Base-by-base conservation (phyloP, 2,888 invertebrate genomes). In the Polietes domitor region DNA sequence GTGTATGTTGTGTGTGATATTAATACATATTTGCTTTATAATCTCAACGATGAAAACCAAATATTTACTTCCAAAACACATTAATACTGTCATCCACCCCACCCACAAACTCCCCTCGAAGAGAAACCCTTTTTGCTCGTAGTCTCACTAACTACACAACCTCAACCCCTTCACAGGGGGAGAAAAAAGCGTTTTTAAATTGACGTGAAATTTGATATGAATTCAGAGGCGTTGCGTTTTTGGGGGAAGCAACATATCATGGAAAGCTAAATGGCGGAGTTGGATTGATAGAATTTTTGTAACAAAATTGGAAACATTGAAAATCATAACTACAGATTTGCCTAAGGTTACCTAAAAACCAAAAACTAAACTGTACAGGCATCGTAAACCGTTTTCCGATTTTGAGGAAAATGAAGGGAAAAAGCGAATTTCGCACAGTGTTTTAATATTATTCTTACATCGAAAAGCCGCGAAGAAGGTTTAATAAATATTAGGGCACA, bases 51-150 rank as follows among this genome's bases (percentile, higher is more conserved):
- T 61, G 24, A 32, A 61, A 61, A 15, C 55, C 47, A 28, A 71
- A 77, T 77, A 70, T 77, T 77, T 89, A 89, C 87, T 89, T 89
- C 88, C 89, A 89, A 89, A 89, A 89, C 87, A 88, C 87, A 88
- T 86, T 76, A 76, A 68, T 41, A 68, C 68, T 37, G 32, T 21
- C 50, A 12, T 2, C n/a, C 19, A 65, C 65, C 12, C 19, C 47
- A 15, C 21, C 17, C 43, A 68, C 41, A 68, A 19, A 1, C 2
- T 21, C 17, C 37, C 53, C 50, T 5, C 50, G 26, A 32, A 7
- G 28, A 37, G 58, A 12, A 37, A 81, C 81, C 81, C 81, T 77
- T 81, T 65, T 72, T 71, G 5, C 2, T 53, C 12, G 21, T 53
- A 26, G n/a, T 53, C 10, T 2, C 26, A n/a, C 28, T 53, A n/a